Evolutionary conservation across 2,113 vertebrate genomes (phyloP).

Genomic region (Eulemur macaco): DNA sequence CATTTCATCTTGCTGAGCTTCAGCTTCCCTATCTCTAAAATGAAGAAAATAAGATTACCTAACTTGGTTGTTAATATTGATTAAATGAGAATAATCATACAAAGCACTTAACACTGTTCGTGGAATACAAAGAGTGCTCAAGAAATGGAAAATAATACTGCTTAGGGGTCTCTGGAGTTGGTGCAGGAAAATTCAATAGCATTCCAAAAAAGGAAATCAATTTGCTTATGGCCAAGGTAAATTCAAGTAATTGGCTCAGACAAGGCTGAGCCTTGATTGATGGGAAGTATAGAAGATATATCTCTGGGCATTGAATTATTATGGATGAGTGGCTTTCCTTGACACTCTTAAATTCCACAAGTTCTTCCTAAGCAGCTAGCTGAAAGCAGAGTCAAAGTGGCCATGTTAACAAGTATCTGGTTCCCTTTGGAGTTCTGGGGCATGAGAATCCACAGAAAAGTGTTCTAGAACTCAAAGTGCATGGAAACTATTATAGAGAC

Average conservation of each 20-base stretch:
- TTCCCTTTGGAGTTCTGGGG: background rate
- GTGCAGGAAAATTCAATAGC: background rate
- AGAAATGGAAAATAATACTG: constrained; percentile 2
- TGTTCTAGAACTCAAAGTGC: background rate
- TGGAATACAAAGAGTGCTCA: background rate
- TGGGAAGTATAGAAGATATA: background rate
- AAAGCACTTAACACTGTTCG: background rate
- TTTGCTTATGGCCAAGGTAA: background rate
- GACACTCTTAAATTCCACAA: background rate
- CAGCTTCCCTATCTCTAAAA: constrained; percentile 34
- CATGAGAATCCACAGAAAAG: background rate
- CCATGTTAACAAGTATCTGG: background rate
- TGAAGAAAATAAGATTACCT: background rate
- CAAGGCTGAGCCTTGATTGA: background rate
- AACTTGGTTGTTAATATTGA: background rate
- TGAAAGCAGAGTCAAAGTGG: constrained; percentile 24
- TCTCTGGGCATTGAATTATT: background rate
- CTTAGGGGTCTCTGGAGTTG: background rate
- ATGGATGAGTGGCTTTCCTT: background rate
- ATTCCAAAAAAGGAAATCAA: constrained; percentile 13
- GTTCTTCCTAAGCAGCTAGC: background rate
- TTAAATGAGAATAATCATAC: constrained; percentile 17
- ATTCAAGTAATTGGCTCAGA: constrained; percentile 3
- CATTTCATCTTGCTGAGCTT: background rate
- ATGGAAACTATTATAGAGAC: background rate